Base-by-base conservation (phyloP, 2,797 vertebrate species). In the Lutjanus campechanus region DNA sequence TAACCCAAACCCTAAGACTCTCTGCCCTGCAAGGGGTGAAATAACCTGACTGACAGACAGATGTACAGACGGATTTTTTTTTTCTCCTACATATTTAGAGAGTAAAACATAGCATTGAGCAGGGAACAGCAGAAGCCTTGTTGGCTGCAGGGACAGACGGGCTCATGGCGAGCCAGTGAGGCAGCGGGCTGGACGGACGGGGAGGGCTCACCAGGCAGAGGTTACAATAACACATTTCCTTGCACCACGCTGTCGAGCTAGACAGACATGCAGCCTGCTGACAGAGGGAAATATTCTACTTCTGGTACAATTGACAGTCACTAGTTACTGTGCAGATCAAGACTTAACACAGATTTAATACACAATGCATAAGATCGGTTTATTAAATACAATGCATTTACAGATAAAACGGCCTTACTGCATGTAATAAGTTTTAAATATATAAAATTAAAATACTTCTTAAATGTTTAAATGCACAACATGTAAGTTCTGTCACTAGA, bases 111-210 rank as follows among this genome's bases (percentile, higher is more conserved):
- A 79, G 81, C 88, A 80, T 78, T 91, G 91, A 93, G 87, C 58
- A 16, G 51, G 10, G 86, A 94, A 96, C 95, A 96, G 94, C 94
- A 89, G 88, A 71, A 84, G 92, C 92, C 92, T 94, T 96, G 95
- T 96, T 91, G 91, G 89, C 92, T 93, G 82, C 84, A 47, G 77
- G 83, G 86, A 89, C 89, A 90, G 87, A 87, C 85, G 75, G 88
- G 85, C 82, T 86, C 75, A 68, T 79, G 89, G 90, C 78, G 82
- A 93, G 93, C 88, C 93, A 94, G 93, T 85, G 91, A 92, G 93
- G 93, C 93, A 91, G 92, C 68, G 51, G 81, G 79, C 79, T 75
- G 85, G 77, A 84, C 50, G 73, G 81, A 74, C 50, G 69, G 87
- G 88, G 90, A 77, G 84, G 55, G 87, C 77, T 88, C 72, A 85